These are phyloP conservation scores for Trypoxylon attenuatum DNA, from an alignment of 2,888 invertebrate genomes.

Conservation along the genomic window DNA sequence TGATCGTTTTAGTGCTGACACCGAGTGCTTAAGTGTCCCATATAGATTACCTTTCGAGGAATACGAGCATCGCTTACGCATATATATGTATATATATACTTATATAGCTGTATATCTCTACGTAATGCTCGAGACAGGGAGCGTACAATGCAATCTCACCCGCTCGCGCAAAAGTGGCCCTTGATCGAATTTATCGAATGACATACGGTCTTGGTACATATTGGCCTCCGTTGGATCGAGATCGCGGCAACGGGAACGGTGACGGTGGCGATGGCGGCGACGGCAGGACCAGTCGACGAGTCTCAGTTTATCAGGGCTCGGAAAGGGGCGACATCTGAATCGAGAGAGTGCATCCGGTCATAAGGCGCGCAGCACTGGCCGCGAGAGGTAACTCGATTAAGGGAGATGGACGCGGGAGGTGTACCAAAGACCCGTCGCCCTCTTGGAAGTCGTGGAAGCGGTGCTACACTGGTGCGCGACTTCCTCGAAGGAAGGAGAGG, in stretches of 20 bases:
- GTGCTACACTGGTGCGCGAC: slow-evolving; percentile 56
- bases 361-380: slow-evolving; percentile 45
- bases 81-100: no score
- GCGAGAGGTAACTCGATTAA: slow-evolving; percentile 62
- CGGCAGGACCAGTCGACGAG: slow-evolving; percentile 24
- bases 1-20: no score
- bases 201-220: slow-evolving; percentile 38
- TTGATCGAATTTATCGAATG: slow-evolving; percentile 29
- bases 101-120: no score
- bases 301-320: slow-evolving; percentile 42
- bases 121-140: no score
- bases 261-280: neutral
- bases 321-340: slow-evolving; percentile 42
- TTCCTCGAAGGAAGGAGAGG: slow-evolving; percentile 53
- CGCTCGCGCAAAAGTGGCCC: neutral
- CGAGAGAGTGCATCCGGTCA: slow-evolving; percentile 58
- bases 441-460: slow-evolving; percentile 40
- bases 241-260: slow-evolving; percentile 26
- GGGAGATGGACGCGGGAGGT: slow-evolving; percentile 28
- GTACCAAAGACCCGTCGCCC: slow-evolving; percentile 24
- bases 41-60: no score
- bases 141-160: no score
- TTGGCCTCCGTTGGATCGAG: no score
- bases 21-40: no score
- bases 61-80: no score